phyloP scores from a whole-genome alignment of 2,113 vertebrate species.

The Anolis sagrei region DNA sequence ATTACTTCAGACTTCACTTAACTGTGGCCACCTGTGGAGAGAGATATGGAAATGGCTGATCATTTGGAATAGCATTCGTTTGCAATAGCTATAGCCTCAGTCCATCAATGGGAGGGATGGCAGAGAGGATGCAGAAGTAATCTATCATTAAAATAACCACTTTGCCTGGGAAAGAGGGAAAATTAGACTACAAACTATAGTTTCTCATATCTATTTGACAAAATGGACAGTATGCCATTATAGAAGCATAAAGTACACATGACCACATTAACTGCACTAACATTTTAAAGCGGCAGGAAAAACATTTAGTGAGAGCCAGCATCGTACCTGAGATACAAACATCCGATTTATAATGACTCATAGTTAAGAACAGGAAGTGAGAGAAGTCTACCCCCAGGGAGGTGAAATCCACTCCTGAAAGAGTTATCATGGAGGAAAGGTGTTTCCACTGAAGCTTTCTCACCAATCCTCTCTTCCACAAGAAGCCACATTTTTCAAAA shows the following conservation, averaged over 20 bases:
- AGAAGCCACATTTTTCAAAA: no score
- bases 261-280: not conserved
- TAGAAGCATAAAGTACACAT: not conserved
- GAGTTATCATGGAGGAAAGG: no score
- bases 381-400: not conserved
- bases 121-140: constrained; percentile 1
- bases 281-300: no score
- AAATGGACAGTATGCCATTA: not conserved
- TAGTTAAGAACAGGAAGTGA: no score
- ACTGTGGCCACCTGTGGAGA: accelerated
- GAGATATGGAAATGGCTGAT: constrained; percentile 25
- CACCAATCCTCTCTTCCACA: no score
- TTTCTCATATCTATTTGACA: constrained; percentile 13
- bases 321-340: no score
- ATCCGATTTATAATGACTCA: no score
- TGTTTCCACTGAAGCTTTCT: no score
- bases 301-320: no score
- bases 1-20: constrained; percentile 45
- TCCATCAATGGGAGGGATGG: not conserved
- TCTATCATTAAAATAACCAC: constrained; percentile 33
- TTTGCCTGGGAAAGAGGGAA: constrained; percentile 17
- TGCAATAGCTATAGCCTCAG: not conserved
- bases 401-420: no score
- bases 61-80: constrained; percentile 18
- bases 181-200: not conserved